Evolutionary conservation across 2,113 vertebrate species (phyloP).

Genomic region (Daphoenositta chrysoptera): DNA sequence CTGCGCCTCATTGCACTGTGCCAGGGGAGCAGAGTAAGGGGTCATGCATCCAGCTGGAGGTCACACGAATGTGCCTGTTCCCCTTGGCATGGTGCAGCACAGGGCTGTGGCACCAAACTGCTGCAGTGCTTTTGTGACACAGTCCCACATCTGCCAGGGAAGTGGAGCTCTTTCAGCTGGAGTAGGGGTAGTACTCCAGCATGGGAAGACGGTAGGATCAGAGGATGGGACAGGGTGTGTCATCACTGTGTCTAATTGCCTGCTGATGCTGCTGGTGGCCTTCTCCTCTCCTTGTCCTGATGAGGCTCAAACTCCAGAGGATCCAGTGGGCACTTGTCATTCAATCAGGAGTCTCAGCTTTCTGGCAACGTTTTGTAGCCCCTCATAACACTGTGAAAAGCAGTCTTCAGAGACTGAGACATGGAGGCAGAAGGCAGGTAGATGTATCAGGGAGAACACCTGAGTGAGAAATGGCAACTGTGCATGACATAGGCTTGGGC

Average conservation of each 20-base stretch:
- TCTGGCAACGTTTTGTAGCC: neutral
- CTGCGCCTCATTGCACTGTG: fast-evolving
- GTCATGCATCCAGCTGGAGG: no score
- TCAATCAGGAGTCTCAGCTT: neutral
- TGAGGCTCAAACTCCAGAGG: neutral
- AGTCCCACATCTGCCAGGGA: neutral
- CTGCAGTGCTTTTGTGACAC: neutral
- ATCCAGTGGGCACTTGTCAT: fast-evolving
- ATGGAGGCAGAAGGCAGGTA: neutral
- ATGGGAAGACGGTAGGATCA: neutral
- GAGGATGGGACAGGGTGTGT: neutral
- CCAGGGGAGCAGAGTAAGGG: neutral
- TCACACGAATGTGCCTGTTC: fast-evolving
- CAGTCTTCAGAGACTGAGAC: neutral
- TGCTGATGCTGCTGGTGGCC: neutral
- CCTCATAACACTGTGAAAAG: neutral
- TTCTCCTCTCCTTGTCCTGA: neutral
- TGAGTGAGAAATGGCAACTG: neutral
- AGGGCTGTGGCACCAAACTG: neutral
- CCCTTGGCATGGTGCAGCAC: fast-evolving
- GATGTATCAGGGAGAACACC: neutral
- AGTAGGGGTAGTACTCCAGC: neutral
- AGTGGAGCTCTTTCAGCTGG: neutral
- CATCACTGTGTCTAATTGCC: fast-evolving
- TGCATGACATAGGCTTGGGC: fast-evolving